Conservation (phyloP, 2,113 vertebrate genomes). For the Mus spicilegus region DNA sequence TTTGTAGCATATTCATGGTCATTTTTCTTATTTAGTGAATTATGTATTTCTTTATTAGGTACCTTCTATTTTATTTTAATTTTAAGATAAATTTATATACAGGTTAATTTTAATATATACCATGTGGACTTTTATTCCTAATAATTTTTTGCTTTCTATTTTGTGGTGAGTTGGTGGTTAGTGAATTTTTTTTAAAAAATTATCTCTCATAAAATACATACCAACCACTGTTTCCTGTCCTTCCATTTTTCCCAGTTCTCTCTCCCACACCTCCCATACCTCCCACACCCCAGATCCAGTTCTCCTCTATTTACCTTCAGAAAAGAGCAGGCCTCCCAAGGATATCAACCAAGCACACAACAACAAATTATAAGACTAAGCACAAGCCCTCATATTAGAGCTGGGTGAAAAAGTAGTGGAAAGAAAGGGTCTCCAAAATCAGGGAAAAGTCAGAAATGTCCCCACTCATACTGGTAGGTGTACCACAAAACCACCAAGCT, state of each 20-base stretch:
- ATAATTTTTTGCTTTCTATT: background rate
- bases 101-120: background rate
- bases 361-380: background rate
- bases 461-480: background rate
- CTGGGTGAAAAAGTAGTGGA: background rate
- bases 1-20: constrained; percentile 9
- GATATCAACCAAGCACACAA: background rate
- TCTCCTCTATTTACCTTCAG: background rate
- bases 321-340: background rate
- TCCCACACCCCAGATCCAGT: background rate
- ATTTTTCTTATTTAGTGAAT: background rate
- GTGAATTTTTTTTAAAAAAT: background rate
- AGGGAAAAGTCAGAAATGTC: background rate
- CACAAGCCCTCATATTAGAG: background rate
- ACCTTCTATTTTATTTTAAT: background rate
- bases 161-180: background rate
- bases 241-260: background rate
- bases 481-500: background rate
- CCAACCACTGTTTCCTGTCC: background rate
- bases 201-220: background rate
- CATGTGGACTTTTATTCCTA: background rate
- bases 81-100: background rate
- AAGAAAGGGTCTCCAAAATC: background rate
- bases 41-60: background rate
- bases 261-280: background rate